Base-by-base conservation (phyloP, 2,797 vertebrate genomes). In the Alfaro cultratus region DNA sequence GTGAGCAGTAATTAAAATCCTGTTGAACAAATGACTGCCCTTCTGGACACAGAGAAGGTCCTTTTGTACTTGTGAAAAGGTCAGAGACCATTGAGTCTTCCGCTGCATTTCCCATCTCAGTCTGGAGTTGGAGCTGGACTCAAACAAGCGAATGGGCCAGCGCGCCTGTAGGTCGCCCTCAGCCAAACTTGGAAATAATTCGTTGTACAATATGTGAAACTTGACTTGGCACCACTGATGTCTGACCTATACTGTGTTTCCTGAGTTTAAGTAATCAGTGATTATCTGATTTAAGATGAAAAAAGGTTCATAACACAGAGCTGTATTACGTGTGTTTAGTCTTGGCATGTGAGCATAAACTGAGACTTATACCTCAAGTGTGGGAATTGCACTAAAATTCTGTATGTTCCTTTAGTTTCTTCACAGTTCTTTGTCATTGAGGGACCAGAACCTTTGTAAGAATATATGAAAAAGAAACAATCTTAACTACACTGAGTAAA, bases 201-300 rank as follows among this genome's bases (percentile, higher is more conserved):
- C 78, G 57, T 92, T 88, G 88, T 89, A 88, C 90, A 88, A 90
- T 91, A 94, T 90, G 92, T 92, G 93, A 93, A 94, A 89, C 86
- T 80, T 78, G 82, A 92, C 91, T 92, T 94, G 86, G 92, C 87
- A 85, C 73, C 62, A 83, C 91, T 87, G 92, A 83, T 51, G 79
- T 88, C 93, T 94, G 92, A 95, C 92, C 93, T 88, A 90, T 92
- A 91, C 89, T 82, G 85, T 93, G 92, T 95, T 95, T 94, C 92
- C 93, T 93, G 92, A 90, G 91, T 94, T 95, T 91, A 92, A 94
- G 90, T 88, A 95, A 96, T 96, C 91, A 95, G 90, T 73, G 88
- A 91, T 95, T 96, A 96, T 96, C 95, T 93, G 95, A 96, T 96
- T 93, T 78, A 81, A 91, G 79, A 91, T 89, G 86, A 89, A 72